A percentile compares a stretch with the other conserved stretches of the same genome.
phyloP scores from a whole-genome alignment of 2,113 vertebrate genomes.

The Eurypyga helias region DNA sequence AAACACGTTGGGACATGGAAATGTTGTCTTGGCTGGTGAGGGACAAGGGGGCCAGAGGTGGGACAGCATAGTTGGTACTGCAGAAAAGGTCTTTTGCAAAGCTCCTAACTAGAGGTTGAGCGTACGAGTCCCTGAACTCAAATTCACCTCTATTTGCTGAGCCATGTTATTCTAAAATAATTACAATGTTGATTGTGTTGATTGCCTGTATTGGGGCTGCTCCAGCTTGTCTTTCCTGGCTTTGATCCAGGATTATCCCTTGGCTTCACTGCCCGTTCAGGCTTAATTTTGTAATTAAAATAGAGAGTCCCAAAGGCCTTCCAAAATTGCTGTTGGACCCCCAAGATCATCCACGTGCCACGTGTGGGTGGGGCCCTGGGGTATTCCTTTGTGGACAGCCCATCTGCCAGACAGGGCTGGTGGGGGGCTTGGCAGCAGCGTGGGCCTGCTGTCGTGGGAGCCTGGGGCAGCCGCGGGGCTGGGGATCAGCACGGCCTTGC shows the following conservation, averaged over 20 bases:
- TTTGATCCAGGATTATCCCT: not conserved
- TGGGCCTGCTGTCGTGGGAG: not conserved
- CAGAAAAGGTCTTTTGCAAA: not conserved
- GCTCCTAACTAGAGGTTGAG: not conserved
- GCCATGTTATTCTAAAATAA: constrained; percentile 21
- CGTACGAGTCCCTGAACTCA: not conserved
- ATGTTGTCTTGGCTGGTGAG: not conserved
- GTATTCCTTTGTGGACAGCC: not conserved
- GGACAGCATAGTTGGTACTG: not conserved
- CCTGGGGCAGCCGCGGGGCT: rapidly evolving
- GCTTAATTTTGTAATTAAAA: constrained; percentile 30
- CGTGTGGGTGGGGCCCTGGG: rapidly evolving
- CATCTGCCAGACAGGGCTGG: not conserved
- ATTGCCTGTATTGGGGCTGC: not conserved
- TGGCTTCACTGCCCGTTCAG: not conserved
- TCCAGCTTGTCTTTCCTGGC: not conserved
- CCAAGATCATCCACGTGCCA: rapidly evolving
- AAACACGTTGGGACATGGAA: not conserved
- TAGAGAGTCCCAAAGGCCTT: not conserved
- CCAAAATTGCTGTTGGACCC: not conserved
- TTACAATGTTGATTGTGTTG: not conserved
- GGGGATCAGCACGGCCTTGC: rapidly evolving
- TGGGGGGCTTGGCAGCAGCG: not conserved
- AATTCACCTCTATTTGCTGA: not conserved
- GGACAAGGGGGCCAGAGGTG: not conserved